Base-by-base conservation (phyloP, 2,888 invertebrate genomes). In the Agriopis marginaria region DNA sequence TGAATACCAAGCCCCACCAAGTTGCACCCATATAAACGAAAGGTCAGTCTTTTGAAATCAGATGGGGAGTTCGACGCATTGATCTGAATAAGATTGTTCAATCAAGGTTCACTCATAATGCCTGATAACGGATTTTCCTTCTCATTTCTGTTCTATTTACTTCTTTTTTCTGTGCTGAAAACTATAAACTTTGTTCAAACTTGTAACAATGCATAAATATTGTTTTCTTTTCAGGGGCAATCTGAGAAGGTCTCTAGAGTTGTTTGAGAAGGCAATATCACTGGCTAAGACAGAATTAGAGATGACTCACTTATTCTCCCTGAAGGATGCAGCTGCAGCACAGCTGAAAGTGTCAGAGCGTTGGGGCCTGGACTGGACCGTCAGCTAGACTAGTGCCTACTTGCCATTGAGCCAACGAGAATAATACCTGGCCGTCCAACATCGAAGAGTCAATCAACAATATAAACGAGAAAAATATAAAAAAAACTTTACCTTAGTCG, bases 301-400 rank as follows among this genome's bases (percentile, higher is more conserved):
- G 94, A 96, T 99, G 96, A 96, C 97, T 42, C 99, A 99, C 88
- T 94, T 99, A 83, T 98, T 97, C 88, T 97, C 98, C 3, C 91
- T 99, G 76, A 96, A 97, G 82, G 97, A 98, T 90, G 99, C 99
- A 17, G 98, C 99, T 10, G 96, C 96, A 77, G 98, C 98, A 42
- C 99, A 99, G 91, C 92, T 97, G 62, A 97, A 96, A 86, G 97
- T 98, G 53, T 97, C 97, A 0, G 95, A 96, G 77, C 96, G 96
- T 86, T 95, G 98, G 91, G 97, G 97, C 71, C 91, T 96, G 40
- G 95, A 96, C 80, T 93, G 93, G 94, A 93, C 93, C 53, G 92
- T 92, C 75, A 94, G 93, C 89, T 94, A 93, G 88, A 86, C 82
- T 75, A 72, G 70, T 78, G 77, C 71, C 72, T 62, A 71, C 66